Percentiles rank a stretch among this genome's conserved stretches.
phyloP scores from a whole-genome alignment of 1,140 invertebrate species.

The Drosophila pseudoananassae region DNA sequence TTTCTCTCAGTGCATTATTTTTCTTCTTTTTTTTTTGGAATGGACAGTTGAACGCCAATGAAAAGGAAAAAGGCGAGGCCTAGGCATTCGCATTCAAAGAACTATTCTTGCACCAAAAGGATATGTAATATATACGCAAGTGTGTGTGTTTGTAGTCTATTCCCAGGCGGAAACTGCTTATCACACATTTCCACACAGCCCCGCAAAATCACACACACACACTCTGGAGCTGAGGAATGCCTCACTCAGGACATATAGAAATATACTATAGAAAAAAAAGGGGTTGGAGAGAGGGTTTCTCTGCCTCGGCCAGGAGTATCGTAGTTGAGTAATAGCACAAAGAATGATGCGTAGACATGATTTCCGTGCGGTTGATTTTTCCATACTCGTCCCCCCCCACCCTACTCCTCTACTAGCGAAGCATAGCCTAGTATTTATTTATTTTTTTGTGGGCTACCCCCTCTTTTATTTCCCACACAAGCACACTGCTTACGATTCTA shows the following conservation, averaged over 20 bases:
- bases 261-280: constrained; percentile 2
- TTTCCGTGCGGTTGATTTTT: constrained; percentile 80
- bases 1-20: not conserved
- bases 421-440: not conserved
- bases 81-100: constrained; percentile 36
- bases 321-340: constrained; percentile 72
- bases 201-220: constrained; percentile 65
- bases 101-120: constrained; percentile 17
- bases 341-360: constrained; percentile 83
- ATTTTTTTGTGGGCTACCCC: not conserved
- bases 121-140: not conserved
- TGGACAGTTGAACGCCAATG: constrained; percentile 67
- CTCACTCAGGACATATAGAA: constrained; percentile 13
- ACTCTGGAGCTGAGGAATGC: constrained; percentile 45
- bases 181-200: constrained; percentile 81
- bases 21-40: not conserved
- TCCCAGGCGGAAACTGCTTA: constrained; percentile 79
- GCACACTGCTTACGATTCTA: constrained; percentile 36
- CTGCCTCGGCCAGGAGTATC: not conserved
- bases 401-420: not conserved
- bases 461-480: not conserved
- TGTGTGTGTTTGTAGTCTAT: constrained; percentile 35
- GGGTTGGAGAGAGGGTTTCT: not conserved
- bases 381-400: constrained; percentile 5
- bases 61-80: constrained; percentile 56